Conservation (phyloP, 2,888 invertebrate genomes). For the Beris chalybata region DNA sequence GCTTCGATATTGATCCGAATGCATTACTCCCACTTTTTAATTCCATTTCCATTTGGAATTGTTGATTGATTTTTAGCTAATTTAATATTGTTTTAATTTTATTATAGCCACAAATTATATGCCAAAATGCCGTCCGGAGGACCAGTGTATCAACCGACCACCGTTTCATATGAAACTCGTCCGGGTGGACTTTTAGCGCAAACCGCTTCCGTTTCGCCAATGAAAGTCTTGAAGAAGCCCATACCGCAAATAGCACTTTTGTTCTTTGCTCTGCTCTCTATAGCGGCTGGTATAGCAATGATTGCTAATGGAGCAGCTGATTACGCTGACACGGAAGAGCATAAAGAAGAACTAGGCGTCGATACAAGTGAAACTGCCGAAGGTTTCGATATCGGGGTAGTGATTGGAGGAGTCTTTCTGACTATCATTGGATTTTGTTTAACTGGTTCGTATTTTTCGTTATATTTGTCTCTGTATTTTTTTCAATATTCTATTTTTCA, state of each 20-base stretch:
- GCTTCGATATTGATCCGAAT: too few relatives aligned
- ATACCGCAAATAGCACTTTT: conserved; percentile 47
- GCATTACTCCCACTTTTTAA: too few relatives aligned
- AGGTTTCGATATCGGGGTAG: conserved; percentile 58
- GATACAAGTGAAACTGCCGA: conserved; percentile 42
- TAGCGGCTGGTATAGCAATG: conserved; percentile 59
- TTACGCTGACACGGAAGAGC: conserved; percentile 58
- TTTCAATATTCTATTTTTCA: conserved; percentile 41
- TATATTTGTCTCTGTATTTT: background rate
- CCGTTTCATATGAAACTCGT: conserved; percentile 71
- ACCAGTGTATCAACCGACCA: conserved; percentile 78
- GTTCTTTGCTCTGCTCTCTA: conserved; percentile 47
- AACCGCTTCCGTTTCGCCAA: conserved; percentile 47
- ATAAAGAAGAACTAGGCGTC: conserved; percentile 50
- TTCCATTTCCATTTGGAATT: too few relatives aligned
- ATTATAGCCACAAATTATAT: conserved; percentile 26
- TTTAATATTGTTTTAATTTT: too few relatives aligned
- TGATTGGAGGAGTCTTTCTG: conserved; percentile 66
- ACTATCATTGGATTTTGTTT: conserved; percentile 64
- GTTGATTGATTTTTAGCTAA: too few relatives aligned
- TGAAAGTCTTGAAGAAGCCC: conserved; percentile 47
- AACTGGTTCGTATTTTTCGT: conserved; percentile 54
- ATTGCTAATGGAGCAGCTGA: conserved; percentile 66
- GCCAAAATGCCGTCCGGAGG: conserved; percentile 66
- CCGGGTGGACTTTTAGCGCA: conserved; percentile 53